A percentile compares a stretch with the other conserved stretches of the same genome.
Evolutionary conservation across 2,113 vertebrate species (phyloP).

Genomic region (Microcebus ravelobensis): DNA sequence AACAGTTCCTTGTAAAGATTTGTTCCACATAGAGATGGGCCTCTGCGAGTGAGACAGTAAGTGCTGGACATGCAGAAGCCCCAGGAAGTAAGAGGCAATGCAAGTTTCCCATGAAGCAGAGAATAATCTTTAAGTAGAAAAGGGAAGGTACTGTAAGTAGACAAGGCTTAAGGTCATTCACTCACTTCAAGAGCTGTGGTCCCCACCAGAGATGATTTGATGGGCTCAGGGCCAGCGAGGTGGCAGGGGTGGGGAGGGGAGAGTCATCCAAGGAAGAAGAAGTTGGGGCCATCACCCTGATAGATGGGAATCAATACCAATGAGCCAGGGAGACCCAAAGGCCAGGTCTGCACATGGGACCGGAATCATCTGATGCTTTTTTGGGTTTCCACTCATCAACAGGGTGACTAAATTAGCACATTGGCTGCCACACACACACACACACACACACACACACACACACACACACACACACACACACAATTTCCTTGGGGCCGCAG

Average conservation of each 20-base stretch:
- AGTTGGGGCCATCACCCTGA: neutral
- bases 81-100: neutral
- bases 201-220: neutral
- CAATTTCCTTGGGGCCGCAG: too few species aligned
- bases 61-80: neutral
- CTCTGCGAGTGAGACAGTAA: neutral
- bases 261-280: neutral
- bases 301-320: neutral
- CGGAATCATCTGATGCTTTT: neutral
- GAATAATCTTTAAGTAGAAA: constrained; percentile 12
- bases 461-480: too few species aligned
- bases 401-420: neutral
- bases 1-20: neutral
- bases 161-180: neutral
- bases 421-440: too few species aligned
- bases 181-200: neutral
- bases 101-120: neutral
- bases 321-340: neutral
- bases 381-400: neutral
- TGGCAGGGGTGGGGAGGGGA: neutral
- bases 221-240: neutral
- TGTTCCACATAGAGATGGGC: neutral
- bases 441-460: too few species aligned
- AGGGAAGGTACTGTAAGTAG: neutral
- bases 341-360: neutral